Evolutionary conservation across 2,797 vertebrate genomes (phyloP), one percentile per base, ranked within the genome.

Genomic region (Lagocephalus sceleratus): DNA sequence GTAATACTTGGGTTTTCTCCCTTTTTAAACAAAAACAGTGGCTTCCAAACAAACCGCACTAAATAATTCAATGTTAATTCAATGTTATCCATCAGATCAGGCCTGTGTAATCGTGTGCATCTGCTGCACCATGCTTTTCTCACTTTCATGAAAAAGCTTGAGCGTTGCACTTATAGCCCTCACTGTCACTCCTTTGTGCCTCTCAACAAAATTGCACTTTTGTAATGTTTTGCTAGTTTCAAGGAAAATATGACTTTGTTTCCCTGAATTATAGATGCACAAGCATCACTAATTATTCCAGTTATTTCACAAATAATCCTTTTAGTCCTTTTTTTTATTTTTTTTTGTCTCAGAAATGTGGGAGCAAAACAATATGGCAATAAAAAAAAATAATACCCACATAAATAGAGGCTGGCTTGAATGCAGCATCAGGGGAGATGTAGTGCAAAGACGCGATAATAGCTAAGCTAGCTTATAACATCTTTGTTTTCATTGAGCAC

Each of bases 291-390:
- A 88, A 91, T 91, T 89, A 86, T 89, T 89, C 78, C 74, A 85
- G 82, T 85, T 82, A 82, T 84, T 93, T 93, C 92, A 93, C 93
- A 93, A 94, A 93, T 98, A 98, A 98, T 98, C 96, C 95, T 92
- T 94, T 98, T 94, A 94, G 32, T 3, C 11, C 6, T 26, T 29
- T 29, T 29, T 29, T 29, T 10, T 10, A 93, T 92, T 92, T 85
- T 82, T 92, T 92, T 92, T 92, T 86, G 70, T 78, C 58, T 79
- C 53, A 57, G 73, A 86, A 89, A 85, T 3, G n/a, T 42, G 85
- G 54, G 65, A 63, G 50, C 77, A 42, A 42, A 42, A 87, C 80
- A 89, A 85, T 59, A 71, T 53, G 43, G 57, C 76, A 85, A 88
- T 91, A 90, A 90, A 91, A 89, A 90, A 90, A 89, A 84, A 88